phyloP scores from a whole-genome alignment of 2,888 invertebrate species.

The Myopa testacea region DNA sequence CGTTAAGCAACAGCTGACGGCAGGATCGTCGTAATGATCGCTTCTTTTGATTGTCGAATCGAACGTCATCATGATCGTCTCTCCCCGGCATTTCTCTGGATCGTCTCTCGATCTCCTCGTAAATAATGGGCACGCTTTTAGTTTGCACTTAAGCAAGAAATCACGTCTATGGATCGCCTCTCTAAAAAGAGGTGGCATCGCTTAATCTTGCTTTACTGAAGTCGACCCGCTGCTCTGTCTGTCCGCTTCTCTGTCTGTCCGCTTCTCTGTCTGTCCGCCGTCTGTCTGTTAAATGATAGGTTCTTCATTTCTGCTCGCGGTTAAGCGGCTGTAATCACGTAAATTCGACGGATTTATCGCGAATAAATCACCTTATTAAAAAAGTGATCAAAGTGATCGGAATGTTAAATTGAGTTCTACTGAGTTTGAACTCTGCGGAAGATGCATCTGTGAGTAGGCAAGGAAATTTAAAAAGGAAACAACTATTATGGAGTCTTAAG shows the following conservation, averaged over 20 bases:
- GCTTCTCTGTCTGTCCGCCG: neutral
- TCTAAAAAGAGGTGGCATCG: too few species aligned
- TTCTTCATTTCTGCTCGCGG: neutral
- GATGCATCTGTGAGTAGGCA: too few species aligned
- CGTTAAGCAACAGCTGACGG: too few species aligned
- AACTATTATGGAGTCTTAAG: too few species aligned
- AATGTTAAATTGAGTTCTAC: neutral
- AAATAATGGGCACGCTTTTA: constrained; percentile 7
- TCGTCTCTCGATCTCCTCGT: neutral
- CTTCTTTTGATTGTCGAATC: too few species aligned
- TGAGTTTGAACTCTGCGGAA: too few species aligned
- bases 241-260: neutral
- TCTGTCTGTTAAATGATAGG: neutral
- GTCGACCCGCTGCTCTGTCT: neutral
- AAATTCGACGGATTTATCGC: neutral
- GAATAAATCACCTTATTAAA: neutral
- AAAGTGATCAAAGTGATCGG: neutral
- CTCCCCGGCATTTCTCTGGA: too few species aligned
- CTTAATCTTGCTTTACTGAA: neutral
- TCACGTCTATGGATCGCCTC: too few species aligned
- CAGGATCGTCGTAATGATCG: too few species aligned
- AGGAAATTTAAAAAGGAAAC: too few species aligned
- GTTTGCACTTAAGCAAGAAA: neutral
- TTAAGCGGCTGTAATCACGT: neutral
- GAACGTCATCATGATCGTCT: too few species aligned